Evolutionary conservation across 1,140 invertebrate species (phyloP).

Genomic region (Oedothorax gibbosus): DNA sequence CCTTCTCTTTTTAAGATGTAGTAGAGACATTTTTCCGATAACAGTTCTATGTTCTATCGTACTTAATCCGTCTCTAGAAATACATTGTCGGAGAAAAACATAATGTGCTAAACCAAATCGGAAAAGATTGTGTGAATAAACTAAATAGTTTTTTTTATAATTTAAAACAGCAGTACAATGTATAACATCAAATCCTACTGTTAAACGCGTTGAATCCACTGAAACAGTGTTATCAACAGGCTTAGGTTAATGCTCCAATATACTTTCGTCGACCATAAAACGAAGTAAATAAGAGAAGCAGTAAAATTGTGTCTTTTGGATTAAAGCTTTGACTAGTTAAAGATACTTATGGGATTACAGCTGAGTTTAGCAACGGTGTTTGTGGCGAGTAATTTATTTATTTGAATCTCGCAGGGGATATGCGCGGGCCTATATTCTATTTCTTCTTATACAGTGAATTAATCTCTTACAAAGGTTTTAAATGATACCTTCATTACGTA

Average conservation of each 20-base stretch:
- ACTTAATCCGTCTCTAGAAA: slow-evolving; percentile 25
- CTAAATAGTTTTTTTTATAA: too few relatives aligned
- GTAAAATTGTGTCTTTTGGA: slow-evolving; percentile 40
- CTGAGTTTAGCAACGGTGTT: slow-evolving; percentile 16
- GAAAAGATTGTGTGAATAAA: too few relatives aligned
- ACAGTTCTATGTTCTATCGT: not conserved
- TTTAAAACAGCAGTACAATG: not conserved
- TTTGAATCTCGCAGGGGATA: slow-evolving; percentile 31
- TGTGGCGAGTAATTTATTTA: slow-evolving; percentile 46
- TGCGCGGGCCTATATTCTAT: slow-evolving; percentile 10
- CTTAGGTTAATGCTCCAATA: slow-evolving; percentile 39
- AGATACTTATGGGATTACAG: slow-evolving; percentile 52
- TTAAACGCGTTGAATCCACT: not conserved
- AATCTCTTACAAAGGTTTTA: slow-evolving; percentile 5
- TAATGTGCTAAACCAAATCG: slow-evolving; percentile 1
- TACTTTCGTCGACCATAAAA: slow-evolving; percentile 31
- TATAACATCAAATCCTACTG: not conserved
- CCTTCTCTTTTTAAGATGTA: too few relatives aligned
- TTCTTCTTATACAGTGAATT: not conserved
- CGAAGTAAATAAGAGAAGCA: slow-evolving; percentile 29
- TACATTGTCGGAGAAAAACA: slow-evolving; percentile 1
- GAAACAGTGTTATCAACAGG: slow-evolving; percentile 15
- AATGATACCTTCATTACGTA: slow-evolving; percentile 19
- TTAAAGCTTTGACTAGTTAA: slow-evolving; percentile 48
- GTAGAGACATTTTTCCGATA: too few relatives aligned